Evolutionary conservation across 2,113 vertebrate species (phyloP), one percentile per base, ranked within the genome.

Genomic region (Butorides virescens): DNA sequence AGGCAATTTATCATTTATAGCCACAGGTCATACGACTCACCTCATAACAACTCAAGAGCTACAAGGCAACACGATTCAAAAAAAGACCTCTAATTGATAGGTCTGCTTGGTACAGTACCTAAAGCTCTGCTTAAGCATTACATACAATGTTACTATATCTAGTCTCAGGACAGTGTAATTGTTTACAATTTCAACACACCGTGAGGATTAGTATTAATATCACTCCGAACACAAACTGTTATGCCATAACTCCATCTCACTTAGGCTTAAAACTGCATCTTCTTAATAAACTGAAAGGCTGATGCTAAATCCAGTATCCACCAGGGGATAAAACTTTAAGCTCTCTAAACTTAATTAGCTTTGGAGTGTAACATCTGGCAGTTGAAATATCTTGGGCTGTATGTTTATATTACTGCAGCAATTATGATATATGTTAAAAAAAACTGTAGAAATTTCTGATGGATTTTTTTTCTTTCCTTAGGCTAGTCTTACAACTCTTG

Each of bases 281-380:
- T 88, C 88, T 91, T 79, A 91, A 95, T 74, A 83, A 91, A 93
- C 63, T 50, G 75, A 78, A 93, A 95, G 74, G 59, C 53, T 86
- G 75, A 90, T 63, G 30, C 19, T 58, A 49, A 73, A 86, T 62
- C 14, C 39, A 79, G 12, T 49, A 58, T n/a, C 25, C 32, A 72
- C 21, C 22, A 50, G 3, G 53, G n/a, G 10, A 66, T 86, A 79
- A 73, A 92, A 70, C 16, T 79, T 44, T 29, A 85, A 58, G 29
- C 19, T 73, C 46, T 62, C 62, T 71, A 66, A 89, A 74, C 32
- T 62, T 92, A 58, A 74, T 71, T 86, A 88, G 18, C 34, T 90
- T 71, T 79, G 34, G 27, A 90, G 46, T 86, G 36, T 61, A 83
- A 75, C 52, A 71, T 78, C 78, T 83, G 88, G 61, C 15, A 75